phyloP scores from a whole-genome alignment of 1,140 invertebrate genomes.

The Temnothorax curvispinosus region DNA sequence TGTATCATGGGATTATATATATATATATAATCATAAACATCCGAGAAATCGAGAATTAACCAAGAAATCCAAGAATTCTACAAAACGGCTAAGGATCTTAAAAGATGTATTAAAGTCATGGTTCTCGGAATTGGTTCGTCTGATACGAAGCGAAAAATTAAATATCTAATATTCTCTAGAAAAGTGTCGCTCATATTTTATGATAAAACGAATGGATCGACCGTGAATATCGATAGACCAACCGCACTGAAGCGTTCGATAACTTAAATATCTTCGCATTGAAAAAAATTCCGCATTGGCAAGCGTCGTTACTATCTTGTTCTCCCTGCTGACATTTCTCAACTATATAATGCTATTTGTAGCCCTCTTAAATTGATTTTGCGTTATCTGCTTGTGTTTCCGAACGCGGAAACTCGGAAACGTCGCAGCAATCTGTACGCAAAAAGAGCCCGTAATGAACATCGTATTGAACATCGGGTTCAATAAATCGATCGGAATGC shows the following conservation, averaged over 20 bases:
- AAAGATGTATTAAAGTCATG: background rate
- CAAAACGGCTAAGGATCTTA: background rate
- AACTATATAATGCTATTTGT: background rate
- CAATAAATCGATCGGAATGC: background rate
- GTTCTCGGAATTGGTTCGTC: background rate
- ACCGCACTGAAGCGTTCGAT: background rate
- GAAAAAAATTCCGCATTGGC: background rate
- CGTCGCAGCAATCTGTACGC: background rate
- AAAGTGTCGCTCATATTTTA: background rate
- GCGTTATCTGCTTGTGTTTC: constrained; percentile 18
- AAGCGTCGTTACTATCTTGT: background rate
- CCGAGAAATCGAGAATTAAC: background rate
- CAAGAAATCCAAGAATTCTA: background rate
- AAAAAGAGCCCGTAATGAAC: constrained; percentile 15
- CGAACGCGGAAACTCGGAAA: constrained; percentile 16
- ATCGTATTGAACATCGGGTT: constrained; percentile 4
- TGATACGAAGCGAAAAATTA: background rate
- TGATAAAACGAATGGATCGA: background rate
- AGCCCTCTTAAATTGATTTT: constrained; percentile 23
- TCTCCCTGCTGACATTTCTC: background rate
- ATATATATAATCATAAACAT: background rate
- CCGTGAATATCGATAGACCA: background rate
- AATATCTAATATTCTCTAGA: background rate
- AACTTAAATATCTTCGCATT: background rate
- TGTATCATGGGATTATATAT: background rate